Conservation (phyloP, 1,140 invertebrate genomes). For the Drosophila erecta region DNA sequence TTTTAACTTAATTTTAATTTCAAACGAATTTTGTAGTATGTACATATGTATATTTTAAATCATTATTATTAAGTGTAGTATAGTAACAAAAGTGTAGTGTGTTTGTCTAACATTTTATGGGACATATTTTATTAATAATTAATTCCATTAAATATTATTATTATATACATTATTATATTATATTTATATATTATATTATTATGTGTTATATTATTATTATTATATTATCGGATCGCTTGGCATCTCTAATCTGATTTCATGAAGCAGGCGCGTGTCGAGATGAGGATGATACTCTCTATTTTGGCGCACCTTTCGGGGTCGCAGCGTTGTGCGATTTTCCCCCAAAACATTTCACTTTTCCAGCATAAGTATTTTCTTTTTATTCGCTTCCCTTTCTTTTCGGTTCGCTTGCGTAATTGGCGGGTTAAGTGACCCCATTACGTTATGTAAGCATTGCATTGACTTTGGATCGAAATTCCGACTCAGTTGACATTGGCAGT, state of each 20-base stretch:
- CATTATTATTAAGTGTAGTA: too few relatives aligned
- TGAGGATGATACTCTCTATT: slow-evolving; percentile 6
- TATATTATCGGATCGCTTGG: not conserved
- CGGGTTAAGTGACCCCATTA: not conserved
- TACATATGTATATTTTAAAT: too few relatives aligned
- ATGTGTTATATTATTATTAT: too few relatives aligned
- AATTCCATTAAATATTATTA: too few relatives aligned
- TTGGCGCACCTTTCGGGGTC: slow-evolving; percentile 28
- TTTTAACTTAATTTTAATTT: too few relatives aligned
- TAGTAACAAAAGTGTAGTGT: too few relatives aligned
- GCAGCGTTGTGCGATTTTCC: slow-evolving; percentile 33
- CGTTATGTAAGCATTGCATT: slow-evolving; percentile 74
- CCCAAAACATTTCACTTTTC: slow-evolving; percentile 19
- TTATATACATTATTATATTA: too few relatives aligned
- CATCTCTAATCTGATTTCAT: slow-evolving; percentile 6
- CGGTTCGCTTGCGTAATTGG: slow-evolving; percentile 57
- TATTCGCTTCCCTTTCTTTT: slow-evolving; percentile 22
- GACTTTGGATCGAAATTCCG: slow-evolving; percentile 70
- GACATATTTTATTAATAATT: too few relatives aligned
- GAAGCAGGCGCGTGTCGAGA: slow-evolving; percentile 33
- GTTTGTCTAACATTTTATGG: too few relatives aligned
- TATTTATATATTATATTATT: too few relatives aligned
- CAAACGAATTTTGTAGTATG: too few relatives aligned
- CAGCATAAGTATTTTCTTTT: slow-evolving; percentile 38
- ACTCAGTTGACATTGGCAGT: slow-evolving; percentile 63